Evolutionary conservation across 2,888 invertebrate genomes (phyloP).

Genomic region (Drosophila barbarae): DNA sequence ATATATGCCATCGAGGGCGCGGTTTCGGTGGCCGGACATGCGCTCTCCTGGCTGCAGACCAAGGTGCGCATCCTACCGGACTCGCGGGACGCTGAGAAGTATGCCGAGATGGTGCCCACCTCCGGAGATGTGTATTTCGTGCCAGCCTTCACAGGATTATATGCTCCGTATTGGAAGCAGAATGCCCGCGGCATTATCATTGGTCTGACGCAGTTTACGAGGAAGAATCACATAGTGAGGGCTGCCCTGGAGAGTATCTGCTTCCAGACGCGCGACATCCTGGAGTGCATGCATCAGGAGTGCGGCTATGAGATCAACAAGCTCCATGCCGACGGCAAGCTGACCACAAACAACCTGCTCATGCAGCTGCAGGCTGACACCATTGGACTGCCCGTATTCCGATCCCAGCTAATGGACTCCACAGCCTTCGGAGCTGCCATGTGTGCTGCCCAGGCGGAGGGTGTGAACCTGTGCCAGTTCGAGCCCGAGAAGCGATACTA

Average conservation of each 20-base stretch:
- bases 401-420: slow-evolving; percentile 92
- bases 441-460: slow-evolving; percentile 91
- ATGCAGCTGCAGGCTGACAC: slow-evolving; percentile 98
- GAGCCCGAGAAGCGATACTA: slow-evolving; percentile 81
- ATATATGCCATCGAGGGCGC: slow-evolving; percentile 98
- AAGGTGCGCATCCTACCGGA: slow-evolving; percentile 92
- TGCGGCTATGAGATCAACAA: slow-evolving; percentile 90
- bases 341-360: slow-evolving; percentile 92
- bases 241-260: slow-evolving; percentile 97
- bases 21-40: slow-evolving; percentile 94
- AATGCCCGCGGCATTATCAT: slow-evolving; percentile 95
- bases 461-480: slow-evolving; percentile 86
- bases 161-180: slow-evolving; percentile 98
- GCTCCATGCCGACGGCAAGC: slow-evolving; percentile 95
- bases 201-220: slow-evolving; percentile 95
- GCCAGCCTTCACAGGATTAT: slow-evolving; percentile 97
- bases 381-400: slow-evolving; percentile 92
- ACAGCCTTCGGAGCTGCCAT: slow-evolving; percentile 96
- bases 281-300: slow-evolving; percentile 97
- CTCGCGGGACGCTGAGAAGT: slow-evolving; percentile 85
- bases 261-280: slow-evolving; percentile 95
- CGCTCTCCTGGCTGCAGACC: slow-evolving; percentile 95
- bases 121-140: slow-evolving; percentile 99
- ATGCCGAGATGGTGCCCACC: slow-evolving; percentile 89
- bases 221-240: slow-evolving; percentile 94